Evolutionary conservation across 2,888 invertebrate species (phyloP).

Genomic region (Philereme vetulata): DNA sequence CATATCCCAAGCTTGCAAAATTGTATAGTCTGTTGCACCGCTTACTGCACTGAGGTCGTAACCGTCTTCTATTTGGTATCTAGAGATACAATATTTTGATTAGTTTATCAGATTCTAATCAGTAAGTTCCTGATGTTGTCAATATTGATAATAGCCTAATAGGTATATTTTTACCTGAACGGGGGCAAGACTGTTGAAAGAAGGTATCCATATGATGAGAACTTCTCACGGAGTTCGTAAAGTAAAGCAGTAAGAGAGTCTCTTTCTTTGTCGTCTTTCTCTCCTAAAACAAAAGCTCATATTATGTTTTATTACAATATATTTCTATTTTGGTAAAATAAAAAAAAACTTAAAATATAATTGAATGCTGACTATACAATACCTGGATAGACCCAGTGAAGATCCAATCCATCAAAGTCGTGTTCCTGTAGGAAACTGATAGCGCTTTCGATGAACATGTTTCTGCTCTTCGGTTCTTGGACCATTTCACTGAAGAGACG

Average conservation of each 20-base stretch:
- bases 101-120: background rate
- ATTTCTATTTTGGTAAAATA: too few relatives aligned
- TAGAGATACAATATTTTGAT: constrained; percentile 30
- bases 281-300: constrained; percentile 53
- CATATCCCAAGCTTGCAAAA: constrained; percentile 87
- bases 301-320: background rate
- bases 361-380: constrained; percentile 18
- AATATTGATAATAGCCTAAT: background rate
- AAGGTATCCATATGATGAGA: constrained; percentile 82
- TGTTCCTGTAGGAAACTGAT: constrained; percentile 86
- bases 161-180: constrained; percentile 67
- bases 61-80: constrained; percentile 86
- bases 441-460: constrained; percentile 86
- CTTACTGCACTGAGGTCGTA: constrained; percentile 85
- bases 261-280: constrained; percentile 79
- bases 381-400: constrained; percentile 91
- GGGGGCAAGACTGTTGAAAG: constrained; percentile 85
- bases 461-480: constrained; percentile 77
- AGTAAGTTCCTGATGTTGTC: background rate
- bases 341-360: too few relatives aligned
- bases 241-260: constrained; percentile 81
- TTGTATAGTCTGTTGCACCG: constrained; percentile 86
- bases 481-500: constrained; percentile 86
- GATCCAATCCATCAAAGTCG: constrained; percentile 91
- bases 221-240: constrained; percentile 85